These are phyloP conservation scores for Pararge aegeria DNA, from an alignment of 1,140 invertebrate species.

Conservation along the genomic window DNA sequence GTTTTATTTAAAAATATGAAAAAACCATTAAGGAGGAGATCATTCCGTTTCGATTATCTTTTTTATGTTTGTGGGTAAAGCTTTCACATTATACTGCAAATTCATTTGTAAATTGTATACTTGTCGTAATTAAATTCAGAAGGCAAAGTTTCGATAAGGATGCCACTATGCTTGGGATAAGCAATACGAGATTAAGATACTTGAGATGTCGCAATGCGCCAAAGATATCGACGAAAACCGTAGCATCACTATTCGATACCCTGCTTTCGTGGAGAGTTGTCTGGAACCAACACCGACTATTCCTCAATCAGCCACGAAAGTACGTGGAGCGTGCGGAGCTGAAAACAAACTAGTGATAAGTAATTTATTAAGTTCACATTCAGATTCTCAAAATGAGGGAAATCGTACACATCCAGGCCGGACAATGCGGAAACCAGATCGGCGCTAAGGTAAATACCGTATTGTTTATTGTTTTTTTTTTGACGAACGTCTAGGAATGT, in stretches of 20 bases:
- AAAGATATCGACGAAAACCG: conserved; percentile 55
- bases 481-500: conserved; percentile 37
- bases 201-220: conserved; percentile 65
- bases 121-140: no score
- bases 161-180: no score
- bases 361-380: conserved; percentile 70
- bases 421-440: conserved; percentile 93
- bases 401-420: conserved; percentile 94
- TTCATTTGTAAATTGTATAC: no score
- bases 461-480: conserved; percentile 34
- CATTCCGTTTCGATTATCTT: no score
- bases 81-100: no score
- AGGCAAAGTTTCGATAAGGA: no score
- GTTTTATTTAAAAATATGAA: no score
- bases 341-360: conserved; percentile 66
- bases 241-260: conserved; percentile 48
- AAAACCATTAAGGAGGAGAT: no score
- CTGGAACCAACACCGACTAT: conserved; percentile 55
- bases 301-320: conserved; percentile 72
- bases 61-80: no score
- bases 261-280: conserved; percentile 52
- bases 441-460: conserved; percentile 85
- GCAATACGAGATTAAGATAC: neutral
- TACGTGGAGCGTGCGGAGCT: conserved; percentile 76
- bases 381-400: conserved; percentile 88